Conservation (phyloP, 2,888 invertebrate genomes). For the Macrophya alboannulata region DNA sequence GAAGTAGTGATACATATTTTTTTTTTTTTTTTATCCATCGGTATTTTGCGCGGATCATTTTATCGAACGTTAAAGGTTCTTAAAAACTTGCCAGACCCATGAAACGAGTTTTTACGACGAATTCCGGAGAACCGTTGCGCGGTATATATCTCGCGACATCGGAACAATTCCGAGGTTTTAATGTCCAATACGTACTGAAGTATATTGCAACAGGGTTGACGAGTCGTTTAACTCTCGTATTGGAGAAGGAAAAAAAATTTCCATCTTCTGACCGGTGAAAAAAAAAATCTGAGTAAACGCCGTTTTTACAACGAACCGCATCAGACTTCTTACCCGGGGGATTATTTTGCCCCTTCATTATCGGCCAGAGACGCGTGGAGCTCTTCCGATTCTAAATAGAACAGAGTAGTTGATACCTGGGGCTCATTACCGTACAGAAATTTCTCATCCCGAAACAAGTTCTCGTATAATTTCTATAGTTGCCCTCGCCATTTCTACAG, state of each 20-base stretch:
- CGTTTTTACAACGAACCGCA: not conserved
- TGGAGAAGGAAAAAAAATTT: not conserved
- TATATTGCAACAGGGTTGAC: not conserved
- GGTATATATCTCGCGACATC: constrained; percentile 14
- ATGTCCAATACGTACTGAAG: not conserved
- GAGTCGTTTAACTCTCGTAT: not conserved
- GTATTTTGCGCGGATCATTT: constrained; percentile 6
- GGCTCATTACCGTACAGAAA: not conserved
- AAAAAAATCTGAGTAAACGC: not conserved
- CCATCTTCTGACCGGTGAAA: not conserved
- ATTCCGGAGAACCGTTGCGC: not conserved
- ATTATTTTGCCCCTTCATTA: not conserved
- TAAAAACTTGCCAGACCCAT: constrained; percentile 50
- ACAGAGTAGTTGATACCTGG: not conserved
- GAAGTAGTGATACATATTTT: not conserved
- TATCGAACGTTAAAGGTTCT: constrained; percentile 35
- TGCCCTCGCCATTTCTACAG: not conserved
- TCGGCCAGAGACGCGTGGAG: not conserved
- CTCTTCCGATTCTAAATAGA: not conserved
- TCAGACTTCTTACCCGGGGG: not conserved
- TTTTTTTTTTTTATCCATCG: not conserved
- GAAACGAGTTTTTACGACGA: constrained; percentile 35
- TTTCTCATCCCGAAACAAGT: constrained; percentile 9
- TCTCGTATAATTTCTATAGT: constrained; percentile 35
- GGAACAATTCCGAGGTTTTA: constrained; percentile 22